Evolutionary conservation across 2,113 vertebrate genomes (phyloP).

Genomic region (Ctenodactylus gundi): DNA sequence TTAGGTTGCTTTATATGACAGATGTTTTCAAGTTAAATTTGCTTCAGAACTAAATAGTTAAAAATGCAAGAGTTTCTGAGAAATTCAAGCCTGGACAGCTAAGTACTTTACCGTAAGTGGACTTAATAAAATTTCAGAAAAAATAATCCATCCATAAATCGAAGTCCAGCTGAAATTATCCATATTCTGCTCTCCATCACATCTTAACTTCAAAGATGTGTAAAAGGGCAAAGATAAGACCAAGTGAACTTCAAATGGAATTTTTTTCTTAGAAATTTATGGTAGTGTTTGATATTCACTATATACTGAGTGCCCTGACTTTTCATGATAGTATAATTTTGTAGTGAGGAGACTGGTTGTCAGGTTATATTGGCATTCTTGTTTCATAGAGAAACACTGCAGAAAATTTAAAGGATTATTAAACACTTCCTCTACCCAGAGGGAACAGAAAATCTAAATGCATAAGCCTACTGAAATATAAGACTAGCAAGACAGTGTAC

Average conservation of each 20-base stretch:
- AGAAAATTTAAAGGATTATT: constrained; percentile 24
- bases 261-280: constrained; percentile 31
- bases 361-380: constrained; percentile 12
- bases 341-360: not conserved
- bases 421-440: not conserved
- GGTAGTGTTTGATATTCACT: not conserved
- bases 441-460: not conserved
- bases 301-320: not conserved
- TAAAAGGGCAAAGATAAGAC: not conserved
- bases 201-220: not conserved
- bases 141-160: not conserved
- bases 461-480: not conserved
- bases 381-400: not conserved
- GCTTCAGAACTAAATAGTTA: constrained; percentile 38
- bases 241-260: not conserved
- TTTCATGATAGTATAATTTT: not conserved
- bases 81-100: constrained; percentile 10
- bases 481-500: not conserved
- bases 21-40: constrained; percentile 56
- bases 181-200: not conserved
- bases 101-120: not conserved
- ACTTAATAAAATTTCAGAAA: not conserved
- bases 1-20: constrained; percentile 35
- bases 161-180: not conserved
- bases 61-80: constrained; percentile 36